Evolutionary conservation across 2,888 invertebrate species (phyloP).

Genomic region (Sympetrum striolatum): DNA sequence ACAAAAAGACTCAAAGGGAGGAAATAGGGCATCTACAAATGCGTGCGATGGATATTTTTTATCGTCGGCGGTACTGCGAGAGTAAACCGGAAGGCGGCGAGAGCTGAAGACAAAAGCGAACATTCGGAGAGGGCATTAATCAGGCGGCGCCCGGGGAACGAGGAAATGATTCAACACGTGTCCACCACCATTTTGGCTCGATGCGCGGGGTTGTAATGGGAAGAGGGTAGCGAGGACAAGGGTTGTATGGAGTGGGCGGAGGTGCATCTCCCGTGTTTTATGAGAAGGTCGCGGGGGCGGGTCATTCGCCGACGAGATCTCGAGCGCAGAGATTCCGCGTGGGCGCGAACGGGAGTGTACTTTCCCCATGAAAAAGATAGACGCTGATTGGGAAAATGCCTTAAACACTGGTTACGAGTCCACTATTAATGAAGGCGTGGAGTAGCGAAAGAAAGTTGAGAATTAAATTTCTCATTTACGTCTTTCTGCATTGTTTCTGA

Average conservation of each 20-base stretch:
- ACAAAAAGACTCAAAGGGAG: not conserved
- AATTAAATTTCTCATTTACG: too few species aligned
- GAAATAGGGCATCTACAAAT: not conserved
- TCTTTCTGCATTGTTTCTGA: too few species aligned
- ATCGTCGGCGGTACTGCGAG: not conserved
- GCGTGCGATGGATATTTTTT: not conserved
- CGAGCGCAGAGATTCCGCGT: not conserved
- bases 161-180: not conserved
- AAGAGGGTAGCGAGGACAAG: not conserved
- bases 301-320: conserved; percentile 1
- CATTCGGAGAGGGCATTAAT: conserved; percentile 8
- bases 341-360: conserved; percentile 6
- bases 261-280: not conserved
- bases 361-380: not conserved
- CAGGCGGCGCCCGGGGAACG: not conserved
- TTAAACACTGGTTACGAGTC: not conserved
- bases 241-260: not conserved
- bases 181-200: not conserved
- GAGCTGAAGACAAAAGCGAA: not conserved
- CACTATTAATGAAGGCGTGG: too few species aligned
- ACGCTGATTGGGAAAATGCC: not conserved
- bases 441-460: too few species aligned
- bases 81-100: not conserved
- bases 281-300: not conserved
- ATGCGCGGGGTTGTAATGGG: not conserved